Evolutionary conservation across 1,140 invertebrate genomes (phyloP).

Genomic region (Coelopa frigida): DNA sequence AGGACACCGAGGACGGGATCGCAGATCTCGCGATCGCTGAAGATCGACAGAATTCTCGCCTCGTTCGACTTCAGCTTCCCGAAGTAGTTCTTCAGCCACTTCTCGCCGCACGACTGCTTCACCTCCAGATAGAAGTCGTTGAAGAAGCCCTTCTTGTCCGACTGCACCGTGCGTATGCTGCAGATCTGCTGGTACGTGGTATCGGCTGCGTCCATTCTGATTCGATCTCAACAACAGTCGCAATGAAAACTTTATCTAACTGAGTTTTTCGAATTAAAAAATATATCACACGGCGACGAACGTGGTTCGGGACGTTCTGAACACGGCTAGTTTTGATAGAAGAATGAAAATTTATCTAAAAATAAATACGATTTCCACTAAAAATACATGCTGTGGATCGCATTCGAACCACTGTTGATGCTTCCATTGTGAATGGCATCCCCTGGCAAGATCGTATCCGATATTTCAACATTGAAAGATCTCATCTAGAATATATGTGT

Average conservation of each 20-base stretch:
- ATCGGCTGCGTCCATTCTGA: slow-evolving; percentile 28
- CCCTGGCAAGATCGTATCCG: neutral
- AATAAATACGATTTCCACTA: slow-evolving; percentile 3
- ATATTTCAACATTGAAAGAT: slow-evolving; percentile 4
- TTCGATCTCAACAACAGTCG: neutral
- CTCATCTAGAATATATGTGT: neutral
- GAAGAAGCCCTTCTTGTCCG: slow-evolving; percentile 55
- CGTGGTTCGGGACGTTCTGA: neutral
- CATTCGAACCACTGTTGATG: neutral
- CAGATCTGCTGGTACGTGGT: slow-evolving; percentile 46
- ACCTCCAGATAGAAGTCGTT: slow-evolving; percentile 47
- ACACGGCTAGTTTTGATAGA: neutral
- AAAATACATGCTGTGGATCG: slow-evolving; percentile 10
- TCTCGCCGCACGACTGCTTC: slow-evolving; percentile 42
- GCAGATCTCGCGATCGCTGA: slow-evolving; percentile 48
- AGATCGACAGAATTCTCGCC: slow-evolving; percentile 48
- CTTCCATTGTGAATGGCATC: slow-evolving; percentile 7
- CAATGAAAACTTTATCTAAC: neutral
- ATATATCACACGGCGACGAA: too few species aligned
- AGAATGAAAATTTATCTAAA: neutral
- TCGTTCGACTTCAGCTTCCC: slow-evolving; percentile 48
- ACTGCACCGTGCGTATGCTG: slow-evolving; percentile 53
- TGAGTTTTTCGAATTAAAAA: neutral
- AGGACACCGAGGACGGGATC: slow-evolving; percentile 45
- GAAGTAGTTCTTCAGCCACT: slow-evolving; percentile 51